Base-by-base conservation (phyloP, 92 coral and sea anemone genomes). In the Bergia sp. region DNA sequence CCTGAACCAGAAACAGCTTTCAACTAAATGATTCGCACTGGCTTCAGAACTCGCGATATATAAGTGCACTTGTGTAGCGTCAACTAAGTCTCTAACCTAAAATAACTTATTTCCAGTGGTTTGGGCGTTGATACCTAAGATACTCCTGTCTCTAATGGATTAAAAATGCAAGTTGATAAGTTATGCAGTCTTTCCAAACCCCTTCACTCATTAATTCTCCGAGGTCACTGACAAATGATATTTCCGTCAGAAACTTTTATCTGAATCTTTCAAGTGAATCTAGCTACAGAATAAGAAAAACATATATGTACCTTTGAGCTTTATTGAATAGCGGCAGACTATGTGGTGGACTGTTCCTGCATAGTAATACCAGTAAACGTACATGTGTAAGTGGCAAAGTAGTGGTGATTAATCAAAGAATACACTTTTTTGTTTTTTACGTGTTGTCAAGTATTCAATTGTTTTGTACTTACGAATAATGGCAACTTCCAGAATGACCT, bases 391-490 rank as follows among this genome's bases (percentile, higher is more conserved):
- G 3, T 7, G 20, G 41, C 37, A 67, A 23, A 43, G 80, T 76
- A 40, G 80, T 76, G 57, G 55, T 7, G 37, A 76, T 2, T 1
- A 76, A 76, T 76, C 80, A 36, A 18, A 5, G 5, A 67, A 67
- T 67, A 36, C n/a, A 29, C 15, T 10, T 67, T 11, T 23, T 5
- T 73, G 20, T 20, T 15, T 11, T 37, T 13, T 38, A 2, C 1
- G 0, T 9, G 18, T 20, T 37, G 77, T 73, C 43, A 73, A 29
- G 69, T 86, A 4, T 50, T 82, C 92, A 4, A 86, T 79, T 44
- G 89, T 90, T 88, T 92, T 85, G 81, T 64, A 91, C 72, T 92
- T 89, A 84, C 94, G 82, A 57, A 88, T 87, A 23, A 87, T 89
- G 1, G 92, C 89, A 73, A 81, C 50, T 69, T 50, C 84, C 82